Base-by-base conservation (phyloP, 2,888 invertebrate genomes). In the Rhingia rostrata region DNA sequence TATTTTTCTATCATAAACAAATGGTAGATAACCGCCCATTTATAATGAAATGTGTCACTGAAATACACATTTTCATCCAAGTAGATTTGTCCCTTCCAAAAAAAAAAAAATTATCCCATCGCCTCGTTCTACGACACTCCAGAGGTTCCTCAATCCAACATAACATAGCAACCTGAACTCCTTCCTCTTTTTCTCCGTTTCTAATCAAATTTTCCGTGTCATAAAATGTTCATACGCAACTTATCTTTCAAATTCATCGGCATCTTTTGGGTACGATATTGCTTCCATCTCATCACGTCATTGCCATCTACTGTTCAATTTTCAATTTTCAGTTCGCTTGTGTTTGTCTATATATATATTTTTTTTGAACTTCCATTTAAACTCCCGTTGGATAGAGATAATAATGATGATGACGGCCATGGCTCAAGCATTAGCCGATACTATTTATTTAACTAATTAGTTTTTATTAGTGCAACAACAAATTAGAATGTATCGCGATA, bases 381-480 rank as follows among this genome's bases (percentile, higher is more conserved):
- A 74, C 80, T 78, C 43, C 70, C 70, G 49, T 78, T 63, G 54
- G 43, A 39, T 2, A 45, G 30, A 12, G 56, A 51, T 39, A 33
- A 63, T 47, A 64, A 41, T 73, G 66, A 67, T 49, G 79, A 51
- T 58, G 78, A 61, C 56, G 74, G 63, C 56, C 51, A 47, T 69
- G 82, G 43, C 43, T 78, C 30, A 66, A 64, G 43, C 66, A 4
- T 22, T 5, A 45, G 64, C 0, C 6, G 3, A n/a, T 7, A 47
- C 58, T 84, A 80, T 84, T 84, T 84, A 84, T 84, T 75, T 84
- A 80, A 80, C 84, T 80, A 84, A 84, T 84, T 84, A 84, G 75
- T 75, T 80, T 84, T 84, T 80, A 84, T 84, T 84, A 80, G 74
- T 80, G 84, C 84, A 84, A 66, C 84, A 84, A 80, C 84, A 84